phyloP scores from a whole-genome alignment of 1,140 invertebrate genomes.

The Campoletis sonorensis region DNA sequence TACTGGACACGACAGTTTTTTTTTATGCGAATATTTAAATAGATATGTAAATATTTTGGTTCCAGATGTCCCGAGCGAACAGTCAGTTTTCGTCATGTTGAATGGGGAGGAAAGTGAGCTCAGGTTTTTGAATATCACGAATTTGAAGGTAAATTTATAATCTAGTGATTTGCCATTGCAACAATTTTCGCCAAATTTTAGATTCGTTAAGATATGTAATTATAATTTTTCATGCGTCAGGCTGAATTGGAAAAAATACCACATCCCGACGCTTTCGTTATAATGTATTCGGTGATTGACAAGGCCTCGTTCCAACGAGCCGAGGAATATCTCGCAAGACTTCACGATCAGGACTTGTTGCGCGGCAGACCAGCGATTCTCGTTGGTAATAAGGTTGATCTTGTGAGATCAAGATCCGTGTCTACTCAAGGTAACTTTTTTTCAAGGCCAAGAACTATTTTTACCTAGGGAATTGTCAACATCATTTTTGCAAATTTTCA shows the following conservation, averaged over 20 bases:
- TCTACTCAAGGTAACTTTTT: constrained; percentile 93
- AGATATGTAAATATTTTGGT: constrained; percentile 54
- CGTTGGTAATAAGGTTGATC: constrained; percentile 96
- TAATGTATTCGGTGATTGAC: constrained; percentile 94
- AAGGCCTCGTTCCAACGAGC: constrained; percentile 91
- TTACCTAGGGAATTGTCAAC: too few species aligned
- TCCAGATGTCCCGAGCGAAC: constrained; percentile 85
- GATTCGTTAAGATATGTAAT: constrained; percentile 21
- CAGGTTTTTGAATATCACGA: constrained; percentile 83
- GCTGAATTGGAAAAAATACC: constrained; percentile 83
- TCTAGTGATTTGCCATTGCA: background rate
- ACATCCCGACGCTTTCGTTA: constrained; percentile 89
- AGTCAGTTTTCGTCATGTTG: constrained; percentile 91
- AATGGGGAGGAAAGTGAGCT: constrained; percentile 94
- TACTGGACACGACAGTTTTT: too few species aligned
- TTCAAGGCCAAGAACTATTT: too few species aligned
- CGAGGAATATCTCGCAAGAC: constrained; percentile 84
- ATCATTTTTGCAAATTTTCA: background rate
- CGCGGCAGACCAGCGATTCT: constrained; percentile 88
- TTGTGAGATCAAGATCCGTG: constrained; percentile 92
- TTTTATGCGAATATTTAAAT: background rate
- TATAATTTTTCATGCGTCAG: constrained; percentile 73
- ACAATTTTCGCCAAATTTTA: background rate
- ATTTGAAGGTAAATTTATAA: constrained; percentile 78
- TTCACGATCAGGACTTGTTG: constrained; percentile 87